Conservation (phyloP, 2,888 invertebrate species). For the Lacanobia wlatinum region DNA sequence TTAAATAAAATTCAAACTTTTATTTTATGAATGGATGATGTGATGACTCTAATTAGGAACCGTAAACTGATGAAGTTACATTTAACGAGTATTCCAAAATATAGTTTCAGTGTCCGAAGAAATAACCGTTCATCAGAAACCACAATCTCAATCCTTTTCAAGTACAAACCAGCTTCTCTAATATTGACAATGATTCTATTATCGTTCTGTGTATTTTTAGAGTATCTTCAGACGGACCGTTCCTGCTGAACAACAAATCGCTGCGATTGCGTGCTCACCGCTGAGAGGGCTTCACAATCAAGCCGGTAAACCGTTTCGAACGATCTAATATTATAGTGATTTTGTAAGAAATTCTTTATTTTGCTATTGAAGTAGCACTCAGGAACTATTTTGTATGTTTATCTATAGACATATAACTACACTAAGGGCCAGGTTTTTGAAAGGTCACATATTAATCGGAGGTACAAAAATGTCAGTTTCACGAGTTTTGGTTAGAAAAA, state of each 20-base stretch:
- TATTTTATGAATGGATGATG: no score
- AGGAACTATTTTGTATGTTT: no score
- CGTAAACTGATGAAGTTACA: no score
- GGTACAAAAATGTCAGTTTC: no score
- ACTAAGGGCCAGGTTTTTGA: no score
- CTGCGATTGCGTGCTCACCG: slow-evolving; percentile 40
- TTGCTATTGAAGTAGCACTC: slow-evolving; percentile 7
- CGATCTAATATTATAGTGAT: slow-evolving; percentile 27
- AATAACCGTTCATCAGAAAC: neutral
- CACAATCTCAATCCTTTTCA: neutral
- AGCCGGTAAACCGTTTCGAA: slow-evolving; percentile 37
- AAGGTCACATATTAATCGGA: no score
- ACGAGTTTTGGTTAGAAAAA: no score
- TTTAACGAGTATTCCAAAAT: no score
- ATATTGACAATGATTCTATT: slow-evolving; percentile 36
- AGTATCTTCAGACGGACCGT: slow-evolving; percentile 28
- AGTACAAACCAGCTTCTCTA: slow-evolving; percentile 11
- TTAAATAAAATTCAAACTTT: no score
- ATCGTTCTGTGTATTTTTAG: slow-evolving; percentile 39
- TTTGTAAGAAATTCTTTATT: slow-evolving; percentile 26
- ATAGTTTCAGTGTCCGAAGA: no score
- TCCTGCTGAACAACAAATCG: slow-evolving; percentile 44
- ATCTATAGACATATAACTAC: no score
- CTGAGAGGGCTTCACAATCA: slow-evolving; percentile 49
- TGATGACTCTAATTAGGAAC: no score